Percentiles rank a stretch among this genome's conserved stretches.
Conservation (phyloP, 2,797 vertebrate genomes). For the Trematomus bernacchii region DNA sequence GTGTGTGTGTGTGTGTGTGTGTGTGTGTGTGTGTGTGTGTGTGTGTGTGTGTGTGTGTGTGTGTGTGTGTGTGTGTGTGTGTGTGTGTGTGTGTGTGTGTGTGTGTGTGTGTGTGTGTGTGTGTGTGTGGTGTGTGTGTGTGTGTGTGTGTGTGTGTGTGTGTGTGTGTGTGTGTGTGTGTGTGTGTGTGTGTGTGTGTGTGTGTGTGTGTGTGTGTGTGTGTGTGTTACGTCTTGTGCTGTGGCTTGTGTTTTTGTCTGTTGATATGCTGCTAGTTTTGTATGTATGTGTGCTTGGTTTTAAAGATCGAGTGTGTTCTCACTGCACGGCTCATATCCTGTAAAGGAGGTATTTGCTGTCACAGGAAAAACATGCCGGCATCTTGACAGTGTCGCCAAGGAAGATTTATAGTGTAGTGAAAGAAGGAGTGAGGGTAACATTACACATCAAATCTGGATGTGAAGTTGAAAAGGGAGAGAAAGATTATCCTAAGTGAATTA, state of each 20-base stretch:
- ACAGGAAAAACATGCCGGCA: conserved; percentile 63
- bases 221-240: neutral
- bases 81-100: neutral
- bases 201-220: neutral
- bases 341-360: conserved; percentile 70
- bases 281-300: conserved; percentile 16
- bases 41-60: neutral
- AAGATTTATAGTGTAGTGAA: conserved; percentile 67
- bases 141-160: no score
- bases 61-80: neutral
- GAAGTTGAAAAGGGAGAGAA: conserved; percentile 43
- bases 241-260: neutral
- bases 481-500: conserved; percentile 45
- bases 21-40: conserved; percentile 1
- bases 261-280: neutral
- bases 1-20: neutral
- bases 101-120: neutral
- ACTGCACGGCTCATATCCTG: conserved; percentile 58
- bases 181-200: conserved; percentile 1
- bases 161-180: conserved; percentile 11
- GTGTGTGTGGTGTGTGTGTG: no score
- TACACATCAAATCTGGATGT: conserved; percentile 46
- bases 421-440: conserved; percentile 40
- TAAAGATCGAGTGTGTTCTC: conserved; percentile 27
- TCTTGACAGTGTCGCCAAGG: conserved; percentile 62